Evolutionary conservation across 2,888 invertebrate genomes (phyloP).

Genomic region (Nineta flava): DNA sequence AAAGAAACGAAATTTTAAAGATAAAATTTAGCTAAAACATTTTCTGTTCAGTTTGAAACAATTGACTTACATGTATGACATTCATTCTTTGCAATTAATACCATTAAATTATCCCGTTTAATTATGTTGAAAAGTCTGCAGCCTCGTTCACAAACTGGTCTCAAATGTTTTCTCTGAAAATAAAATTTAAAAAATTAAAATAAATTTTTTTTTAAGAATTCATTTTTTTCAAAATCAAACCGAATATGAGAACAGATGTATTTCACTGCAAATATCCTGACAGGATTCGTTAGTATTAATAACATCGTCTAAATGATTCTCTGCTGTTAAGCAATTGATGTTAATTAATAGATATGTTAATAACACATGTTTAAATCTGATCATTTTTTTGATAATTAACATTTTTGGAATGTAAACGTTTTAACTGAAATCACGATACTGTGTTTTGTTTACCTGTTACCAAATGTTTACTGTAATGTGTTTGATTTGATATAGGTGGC

Average conservation of each 20-base stretch:
- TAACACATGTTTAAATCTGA: too few relatives aligned
- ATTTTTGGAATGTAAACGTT: too few relatives aligned
- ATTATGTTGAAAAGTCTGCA: slow-evolving; percentile 3
- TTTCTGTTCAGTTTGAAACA: not conserved
- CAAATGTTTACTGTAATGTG: too few relatives aligned
- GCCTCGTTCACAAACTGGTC: slow-evolving; percentile 6
- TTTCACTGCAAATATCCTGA: slow-evolving; percentile 5
- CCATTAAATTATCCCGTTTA: not conserved
- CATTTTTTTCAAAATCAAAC: not conserved
- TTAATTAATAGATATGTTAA: too few relatives aligned
- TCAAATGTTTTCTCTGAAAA: not conserved
- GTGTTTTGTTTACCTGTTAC: too few relatives aligned
- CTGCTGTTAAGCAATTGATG: too few relatives aligned
- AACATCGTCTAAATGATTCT: not conserved
- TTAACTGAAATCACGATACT: too few relatives aligned
- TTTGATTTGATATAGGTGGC: too few relatives aligned
- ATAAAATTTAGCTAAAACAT: not conserved
- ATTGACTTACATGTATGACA: slow-evolving; percentile 3
- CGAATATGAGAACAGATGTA: not conserved
- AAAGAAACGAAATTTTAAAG: not conserved
- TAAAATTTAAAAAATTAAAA: not conserved
- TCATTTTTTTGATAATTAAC: too few relatives aligned
- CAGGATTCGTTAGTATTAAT: slow-evolving; percentile 1
- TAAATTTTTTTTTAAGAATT: not conserved
- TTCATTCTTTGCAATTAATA: not conserved